Percentiles rank a stretch among this genome's conserved stretches.
Conservation (phyloP, 2,113 vertebrate species). For the Mormyrus lacerda region DNA sequence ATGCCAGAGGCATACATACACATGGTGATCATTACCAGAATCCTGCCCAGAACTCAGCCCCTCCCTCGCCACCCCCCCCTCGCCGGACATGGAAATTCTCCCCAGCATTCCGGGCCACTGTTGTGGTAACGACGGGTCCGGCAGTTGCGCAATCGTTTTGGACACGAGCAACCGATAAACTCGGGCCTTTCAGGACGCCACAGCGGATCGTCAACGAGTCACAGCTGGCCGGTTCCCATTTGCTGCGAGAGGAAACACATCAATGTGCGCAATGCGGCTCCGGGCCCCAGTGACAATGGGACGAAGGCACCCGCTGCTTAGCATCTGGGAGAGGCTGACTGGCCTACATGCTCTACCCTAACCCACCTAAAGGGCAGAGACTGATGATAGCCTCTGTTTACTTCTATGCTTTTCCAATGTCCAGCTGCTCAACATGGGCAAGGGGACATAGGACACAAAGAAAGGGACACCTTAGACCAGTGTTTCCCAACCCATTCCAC, state of each 20-base stretch:
- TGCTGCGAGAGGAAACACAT: neutral
- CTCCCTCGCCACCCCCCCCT: neutral
- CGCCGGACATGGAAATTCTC: neutral
- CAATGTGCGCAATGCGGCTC: neutral
- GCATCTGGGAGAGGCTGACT: neutral
- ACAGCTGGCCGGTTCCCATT: neutral
- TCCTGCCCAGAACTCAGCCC: neutral
- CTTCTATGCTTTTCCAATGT: neutral
- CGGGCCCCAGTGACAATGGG: neutral
- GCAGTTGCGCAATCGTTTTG: neutral
- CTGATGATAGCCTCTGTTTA: neutral
- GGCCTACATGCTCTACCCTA: neutral
- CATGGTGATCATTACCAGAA: neutral
- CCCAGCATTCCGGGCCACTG: neutral
- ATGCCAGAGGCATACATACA: neutral
- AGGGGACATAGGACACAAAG: neutral
- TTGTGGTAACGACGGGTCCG: neutral
- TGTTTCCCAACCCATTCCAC: too few species aligned
- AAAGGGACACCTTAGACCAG: neutral
- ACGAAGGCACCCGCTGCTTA: neutral
- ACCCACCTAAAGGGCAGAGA: neutral
- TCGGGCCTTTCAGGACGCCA: neutral
- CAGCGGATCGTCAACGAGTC: neutral
- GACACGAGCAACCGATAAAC: neutral
- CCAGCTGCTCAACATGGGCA: neutral